phyloP scores from a whole-genome alignment of 2,888 invertebrate genomes.

The Timandra comae region DNA sequence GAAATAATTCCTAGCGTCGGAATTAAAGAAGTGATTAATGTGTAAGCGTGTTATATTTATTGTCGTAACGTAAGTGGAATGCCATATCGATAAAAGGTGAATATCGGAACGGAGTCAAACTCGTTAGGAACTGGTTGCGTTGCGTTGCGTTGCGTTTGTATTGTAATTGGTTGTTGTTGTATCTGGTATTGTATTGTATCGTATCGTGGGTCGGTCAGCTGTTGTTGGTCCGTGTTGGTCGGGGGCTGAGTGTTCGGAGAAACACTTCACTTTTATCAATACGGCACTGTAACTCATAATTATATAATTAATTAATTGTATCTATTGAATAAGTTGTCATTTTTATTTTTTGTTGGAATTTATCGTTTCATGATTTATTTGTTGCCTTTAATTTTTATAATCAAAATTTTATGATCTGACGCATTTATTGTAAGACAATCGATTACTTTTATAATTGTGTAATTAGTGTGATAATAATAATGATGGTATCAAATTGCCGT shows the following conservation, averaged over 20 bases:
- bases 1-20: slow-evolving; percentile 77
- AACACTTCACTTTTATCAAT: slow-evolving; percentile 74
- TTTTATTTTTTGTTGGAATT: slow-evolving; percentile 68
- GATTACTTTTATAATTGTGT: slow-evolving; percentile 76
- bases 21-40: slow-evolving; percentile 77
- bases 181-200: no score
- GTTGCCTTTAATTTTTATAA: slow-evolving; percentile 72
- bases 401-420: slow-evolving; percentile 77
- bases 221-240: slow-evolving; percentile 19
- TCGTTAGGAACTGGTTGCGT: slow-evolving; percentile 65
- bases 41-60: slow-evolving; percentile 78
- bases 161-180: slow-evolving; percentile 55
- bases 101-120: slow-evolving; percentile 74
- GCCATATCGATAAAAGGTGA: slow-evolving; percentile 78
- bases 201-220: slow-evolving; percentile 3
- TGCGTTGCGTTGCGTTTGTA: slow-evolving; percentile 33
- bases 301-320: no score
- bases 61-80: slow-evolving; percentile 75
- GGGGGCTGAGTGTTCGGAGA: slow-evolving; percentile 35
- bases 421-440: slow-evolving; percentile 78
- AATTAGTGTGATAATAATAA: slow-evolving; percentile 76
- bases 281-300: slow-evolving; percentile 71
- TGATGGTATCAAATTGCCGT: slow-evolving; percentile 75
- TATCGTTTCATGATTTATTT: slow-evolving; percentile 73
- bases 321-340: slow-evolving; percentile 61